A percentile compares a stretch with the other conserved stretches of the same genome.
phyloP scores from a whole-genome alignment of 1,140 invertebrate species.

The Drosophila santomea region DNA sequence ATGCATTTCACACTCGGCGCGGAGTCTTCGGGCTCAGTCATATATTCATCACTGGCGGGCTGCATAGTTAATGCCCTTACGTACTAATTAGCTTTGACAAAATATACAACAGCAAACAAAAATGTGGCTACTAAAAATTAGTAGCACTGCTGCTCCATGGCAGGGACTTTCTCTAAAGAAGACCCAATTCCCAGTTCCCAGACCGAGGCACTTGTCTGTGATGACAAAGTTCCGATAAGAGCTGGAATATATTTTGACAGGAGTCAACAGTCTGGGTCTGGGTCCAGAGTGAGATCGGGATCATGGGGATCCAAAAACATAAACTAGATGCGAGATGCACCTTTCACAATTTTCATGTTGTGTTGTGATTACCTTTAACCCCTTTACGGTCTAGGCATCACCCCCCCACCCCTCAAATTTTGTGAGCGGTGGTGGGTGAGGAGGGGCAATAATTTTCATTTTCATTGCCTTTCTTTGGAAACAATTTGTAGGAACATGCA shows the following conservation, averaged over 20 bases:
- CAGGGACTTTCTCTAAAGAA: conserved; percentile 75
- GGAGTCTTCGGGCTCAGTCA: conserved; percentile 41
- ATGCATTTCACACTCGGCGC: conserved; percentile 69
- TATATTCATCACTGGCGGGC: conserved; percentile 72
- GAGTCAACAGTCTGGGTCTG: conserved; percentile 59
- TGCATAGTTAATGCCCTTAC: conserved; percentile 74
- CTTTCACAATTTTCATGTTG: conserved; percentile 72
- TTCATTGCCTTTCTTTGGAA: conserved; percentile 80
- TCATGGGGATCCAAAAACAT: conserved; percentile 58
- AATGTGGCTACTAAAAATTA: conserved; percentile 71
- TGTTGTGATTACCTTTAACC: conserved; percentile 78
- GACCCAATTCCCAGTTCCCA: conserved; percentile 43
- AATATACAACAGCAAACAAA: conserved; percentile 57
- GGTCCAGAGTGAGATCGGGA: conserved; percentile 36
- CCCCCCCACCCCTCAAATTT: background rate
- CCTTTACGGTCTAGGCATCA: conserved; percentile 32
- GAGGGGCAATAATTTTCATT: conserved; percentile 70
- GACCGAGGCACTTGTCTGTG: conserved; percentile 66
- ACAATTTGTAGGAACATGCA: conserved; percentile 81
- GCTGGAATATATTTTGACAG: conserved; percentile 70
- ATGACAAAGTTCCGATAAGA: conserved; percentile 72
- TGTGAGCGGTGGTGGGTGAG: conserved; percentile 9
- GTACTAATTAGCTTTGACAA: conserved; percentile 84
- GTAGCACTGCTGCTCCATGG: conserved; percentile 31
- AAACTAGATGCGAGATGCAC: conserved; percentile 64